These are phyloP conservation scores for Pterois miles DNA, from an alignment of 2,797 vertebrate genomes.

Conservation along the genomic window DNA sequence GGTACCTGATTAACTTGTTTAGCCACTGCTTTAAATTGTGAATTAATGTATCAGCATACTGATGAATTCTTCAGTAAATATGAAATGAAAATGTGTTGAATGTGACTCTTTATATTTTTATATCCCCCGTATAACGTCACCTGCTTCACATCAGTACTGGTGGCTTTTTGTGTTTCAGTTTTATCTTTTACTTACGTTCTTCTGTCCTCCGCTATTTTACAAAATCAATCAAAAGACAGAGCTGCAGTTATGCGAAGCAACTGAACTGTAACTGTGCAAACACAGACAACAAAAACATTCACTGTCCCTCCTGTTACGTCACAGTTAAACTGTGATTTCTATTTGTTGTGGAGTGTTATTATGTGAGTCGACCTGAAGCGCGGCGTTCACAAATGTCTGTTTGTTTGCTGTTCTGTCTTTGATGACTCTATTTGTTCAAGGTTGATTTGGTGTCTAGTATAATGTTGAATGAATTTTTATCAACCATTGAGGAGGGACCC, in stretches of 20 bases:
- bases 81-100: neutral
- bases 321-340: neutral
- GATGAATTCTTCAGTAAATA: neutral
- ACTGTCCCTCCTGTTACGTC: constrained; percentile 2
- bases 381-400: neutral
- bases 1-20: neutral
- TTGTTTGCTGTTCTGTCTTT: neutral
- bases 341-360: neutral
- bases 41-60: neutral
- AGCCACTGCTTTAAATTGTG: neutral
- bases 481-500: neutral
- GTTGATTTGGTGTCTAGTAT: neutral
- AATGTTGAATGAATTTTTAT: neutral
- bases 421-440: neutral
- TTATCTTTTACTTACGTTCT: neutral
- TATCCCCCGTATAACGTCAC: neutral
- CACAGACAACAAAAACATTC: neutral
- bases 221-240: neutral
- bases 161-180: neutral
- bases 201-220: neutral
- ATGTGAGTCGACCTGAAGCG: neutral
- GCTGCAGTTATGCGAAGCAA: neutral
- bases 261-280: neutral
- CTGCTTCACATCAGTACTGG: neutral
- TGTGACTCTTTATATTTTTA: neutral